Evolutionary conservation across 2,888 invertebrate species (phyloP).

Genomic region (Sussaba pulchella): DNA sequence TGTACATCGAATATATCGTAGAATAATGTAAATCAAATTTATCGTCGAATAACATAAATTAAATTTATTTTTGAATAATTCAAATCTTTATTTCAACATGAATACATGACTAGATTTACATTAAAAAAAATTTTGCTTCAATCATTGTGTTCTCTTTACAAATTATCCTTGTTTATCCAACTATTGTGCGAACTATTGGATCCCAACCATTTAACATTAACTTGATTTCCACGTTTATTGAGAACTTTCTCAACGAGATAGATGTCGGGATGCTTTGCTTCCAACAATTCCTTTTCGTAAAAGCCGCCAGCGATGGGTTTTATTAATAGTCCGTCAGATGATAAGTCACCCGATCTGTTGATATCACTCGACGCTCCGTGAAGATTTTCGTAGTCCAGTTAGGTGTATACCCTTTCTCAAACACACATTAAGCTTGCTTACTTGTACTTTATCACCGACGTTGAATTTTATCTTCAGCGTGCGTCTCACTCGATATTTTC

Average conservation of each 20-base stretch:
- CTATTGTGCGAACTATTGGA: constrained; percentile 54
- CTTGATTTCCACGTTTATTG: constrained; percentile 46
- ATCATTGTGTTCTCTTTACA: too few species aligned
- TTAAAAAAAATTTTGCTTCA: too few species aligned
- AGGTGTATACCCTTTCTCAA: constrained; percentile 56
- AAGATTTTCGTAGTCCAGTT: constrained; percentile 80
- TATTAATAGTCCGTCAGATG: constrained; percentile 71
- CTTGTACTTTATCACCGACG: constrained; percentile 3
- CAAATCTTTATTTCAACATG: too few species aligned
- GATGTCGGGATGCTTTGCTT: too few species aligned
- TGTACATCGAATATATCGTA: too few species aligned
- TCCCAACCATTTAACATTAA: constrained; percentile 60
- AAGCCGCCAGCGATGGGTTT: constrained; percentile 72
- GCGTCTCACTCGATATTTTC: too few species aligned
- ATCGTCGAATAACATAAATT: too few species aligned
- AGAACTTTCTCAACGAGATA: too few species aligned
- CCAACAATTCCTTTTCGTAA: constrained; percentile 57
- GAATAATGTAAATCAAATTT: too few species aligned
- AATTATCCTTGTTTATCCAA: too few species aligned
- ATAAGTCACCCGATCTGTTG: constrained; percentile 76
- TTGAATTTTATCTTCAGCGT: background rate
- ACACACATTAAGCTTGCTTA: background rate
- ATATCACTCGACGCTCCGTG: constrained; percentile 72
- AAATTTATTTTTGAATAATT: too few species aligned
- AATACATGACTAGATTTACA: too few species aligned